Evolutionary conservation across 2,113 vertebrate genomes (phyloP), one percentile per base, ranked within the genome.

Genomic region (Alligator mississippiensis): DNA sequence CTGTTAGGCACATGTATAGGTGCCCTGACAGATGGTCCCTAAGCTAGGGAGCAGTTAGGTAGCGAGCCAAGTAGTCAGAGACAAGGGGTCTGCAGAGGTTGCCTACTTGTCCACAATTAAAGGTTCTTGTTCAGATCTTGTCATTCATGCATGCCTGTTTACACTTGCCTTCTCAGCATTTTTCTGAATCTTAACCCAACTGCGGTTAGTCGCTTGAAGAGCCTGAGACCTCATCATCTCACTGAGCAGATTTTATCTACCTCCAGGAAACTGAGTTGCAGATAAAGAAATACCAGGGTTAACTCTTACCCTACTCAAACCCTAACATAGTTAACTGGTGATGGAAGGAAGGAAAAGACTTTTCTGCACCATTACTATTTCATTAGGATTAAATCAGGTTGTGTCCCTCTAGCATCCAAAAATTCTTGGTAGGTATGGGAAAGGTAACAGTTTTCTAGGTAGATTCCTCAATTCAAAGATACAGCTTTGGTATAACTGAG

Each of bases 261-360:
- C 47, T 80, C 91, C 91, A 96, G 90, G 82, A 96, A 90, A 93
- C 82, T 85, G 93, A 94, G 85, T 93, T 89, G 77, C 82, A 75
- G 88, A 89, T 81, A 95, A 84, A 63, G 82, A 93, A 96, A 96
- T 87, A 92, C 83, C 70, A 95, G 92, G 88, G 90, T 84, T 93
- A 90, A 96, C 89, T 96, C 87, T 95, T 82, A 94, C 82, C 84
- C 80, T 94, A 91, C 94, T 47, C 47, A 47, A 92, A 80, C 80
- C 92, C 70, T 90, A 87, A 54, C 80, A 77, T 38, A 96, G 88
- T 9, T 93, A 93, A 93, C 93, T 90, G 91, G 77, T 80, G 77
- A 70, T 66, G 82, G 54, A 85, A 85, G 93, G 87, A 94, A 93
- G 91, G 75, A 87, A 93, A 93, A 59, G 0, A 0, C 9, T 11